Evolutionary conservation across 2,888 invertebrate genomes (phyloP).

Genomic region (Agrochola macilenta): DNA sequence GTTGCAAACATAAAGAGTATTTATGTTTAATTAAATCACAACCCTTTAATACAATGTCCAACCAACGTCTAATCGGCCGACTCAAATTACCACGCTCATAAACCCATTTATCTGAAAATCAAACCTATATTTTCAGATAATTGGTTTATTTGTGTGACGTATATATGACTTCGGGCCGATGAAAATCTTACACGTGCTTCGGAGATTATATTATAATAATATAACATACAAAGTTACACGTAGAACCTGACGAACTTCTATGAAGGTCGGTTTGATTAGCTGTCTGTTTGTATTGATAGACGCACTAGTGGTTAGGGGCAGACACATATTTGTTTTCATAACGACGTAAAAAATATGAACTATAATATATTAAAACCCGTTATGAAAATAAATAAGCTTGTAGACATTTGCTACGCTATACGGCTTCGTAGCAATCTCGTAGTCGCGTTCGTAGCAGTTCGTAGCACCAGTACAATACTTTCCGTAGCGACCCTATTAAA

Average conservation of each 20-base stretch:
- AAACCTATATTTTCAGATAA: not conserved
- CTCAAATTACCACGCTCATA: no score
- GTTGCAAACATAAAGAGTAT: no score
- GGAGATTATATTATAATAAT: not conserved
- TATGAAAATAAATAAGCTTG: not conserved
- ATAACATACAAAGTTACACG: conserved; percentile 1
- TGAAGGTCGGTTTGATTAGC: conserved; percentile 11
- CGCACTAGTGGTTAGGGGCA: conserved; percentile 6
- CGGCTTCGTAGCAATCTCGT: conserved; percentile 35
- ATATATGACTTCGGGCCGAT: not conserved
- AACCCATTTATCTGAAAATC: not conserved
- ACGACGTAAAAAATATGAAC: not conserved
- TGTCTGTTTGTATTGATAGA: conserved; percentile 25
- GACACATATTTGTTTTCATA: not conserved
- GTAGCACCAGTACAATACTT: conserved; percentile 26
- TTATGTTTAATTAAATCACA: not conserved
- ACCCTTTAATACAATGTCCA: not conserved
- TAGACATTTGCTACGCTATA: conserved; percentile 23
- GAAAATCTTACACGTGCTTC: not conserved
- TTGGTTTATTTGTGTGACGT: no score
- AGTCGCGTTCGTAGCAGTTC: conserved; percentile 40
- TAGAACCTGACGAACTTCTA: not conserved
- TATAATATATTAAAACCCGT: not conserved
- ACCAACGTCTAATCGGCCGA: not conserved
- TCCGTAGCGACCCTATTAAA: not conserved